phyloP scores from a whole-genome alignment of 2,888 invertebrate genomes.

The Leucoptera coffeella region DNA sequence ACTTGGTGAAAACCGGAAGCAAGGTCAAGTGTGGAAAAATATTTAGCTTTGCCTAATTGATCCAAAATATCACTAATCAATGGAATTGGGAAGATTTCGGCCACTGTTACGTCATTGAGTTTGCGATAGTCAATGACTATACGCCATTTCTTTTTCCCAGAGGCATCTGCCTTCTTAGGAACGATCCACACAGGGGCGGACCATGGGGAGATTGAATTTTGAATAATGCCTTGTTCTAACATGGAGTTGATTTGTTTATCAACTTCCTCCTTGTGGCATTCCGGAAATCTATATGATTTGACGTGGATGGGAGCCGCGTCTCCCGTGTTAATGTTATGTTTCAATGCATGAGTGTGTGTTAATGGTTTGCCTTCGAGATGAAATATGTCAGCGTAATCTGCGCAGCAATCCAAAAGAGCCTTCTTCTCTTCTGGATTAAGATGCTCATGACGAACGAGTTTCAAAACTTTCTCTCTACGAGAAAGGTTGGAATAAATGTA shows the following conservation, averaged over 20 bases:
- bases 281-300: slow-evolving; percentile 8
- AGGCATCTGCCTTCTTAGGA: slow-evolving; percentile 6
- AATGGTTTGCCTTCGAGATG: background rate
- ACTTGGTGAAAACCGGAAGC: slow-evolving; percentile 2
- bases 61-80: slow-evolving; percentile 6
- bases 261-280: slow-evolving; percentile 8
- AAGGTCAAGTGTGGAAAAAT: slow-evolving; percentile 1
- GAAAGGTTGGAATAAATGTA: too few relatives aligned
- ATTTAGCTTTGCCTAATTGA: slow-evolving; percentile 1
- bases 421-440: background rate
- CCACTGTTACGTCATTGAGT: slow-evolving; percentile 4
- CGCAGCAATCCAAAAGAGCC: background rate
- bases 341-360: background rate
- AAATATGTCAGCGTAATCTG: slow-evolving; percentile 1
- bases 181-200: slow-evolving; percentile 7
- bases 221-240: slow-evolving; percentile 7
- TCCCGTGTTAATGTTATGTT: background rate
- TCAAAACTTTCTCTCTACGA: background rate
- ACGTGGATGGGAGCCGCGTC: slow-evolving; percentile 8
- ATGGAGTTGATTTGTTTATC: slow-evolving; percentile 5
- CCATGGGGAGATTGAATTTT: slow-evolving; percentile 7
- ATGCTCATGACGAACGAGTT: background rate
- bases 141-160: slow-evolving; percentile 4
- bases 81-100: slow-evolving; percentile 4
- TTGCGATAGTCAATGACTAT: slow-evolving; percentile 4